Percentiles rank a stretch among this genome's conserved stretches.
Conservation (phyloP, 1,140 invertebrate genomes). For the Euura saliciscinereae region DNA sequence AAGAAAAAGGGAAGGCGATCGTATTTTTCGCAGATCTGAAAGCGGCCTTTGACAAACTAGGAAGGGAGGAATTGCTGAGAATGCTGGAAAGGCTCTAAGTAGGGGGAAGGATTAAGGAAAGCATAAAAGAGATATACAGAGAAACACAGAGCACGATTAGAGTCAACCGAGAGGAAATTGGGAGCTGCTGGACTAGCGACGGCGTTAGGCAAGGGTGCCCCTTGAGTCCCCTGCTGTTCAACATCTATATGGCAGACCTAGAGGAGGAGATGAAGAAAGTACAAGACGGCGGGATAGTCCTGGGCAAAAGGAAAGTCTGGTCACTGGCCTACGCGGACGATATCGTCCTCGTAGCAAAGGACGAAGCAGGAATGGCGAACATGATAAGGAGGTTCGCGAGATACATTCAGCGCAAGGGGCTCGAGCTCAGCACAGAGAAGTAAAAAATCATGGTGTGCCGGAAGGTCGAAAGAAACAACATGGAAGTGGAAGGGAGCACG, state of each 20-base stretch:
- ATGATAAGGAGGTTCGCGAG: constrained; percentile 19
- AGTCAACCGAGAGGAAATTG: background rate
- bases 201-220: constrained; percentile 20
- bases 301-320: constrained; percentile 14
- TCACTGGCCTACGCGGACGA: background rate
- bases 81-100: background rate
- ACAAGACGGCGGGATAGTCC: constrained; percentile 11
- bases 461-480: constrained; percentile 16
- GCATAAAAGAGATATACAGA: constrained; percentile 11
- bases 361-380: constrained; percentile 16
- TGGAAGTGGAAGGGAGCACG: constrained; percentile 11
- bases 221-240: constrained; percentile 18
- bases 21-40: background rate
- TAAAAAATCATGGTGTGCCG: background rate
- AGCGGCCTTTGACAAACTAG: background rate
- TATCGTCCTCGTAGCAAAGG: constrained; percentile 17
- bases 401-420: constrained; percentile 13
- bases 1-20: background rate
- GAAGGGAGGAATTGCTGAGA: background rate
- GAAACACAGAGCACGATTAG: too few relatives aligned
- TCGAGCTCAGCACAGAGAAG: constrained; percentile 10
- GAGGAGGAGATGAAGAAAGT: constrained; percentile 16
- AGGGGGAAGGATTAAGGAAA: constrained; percentile 15
- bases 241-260: background rate
- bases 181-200: constrained; percentile 13